These are phyloP conservation scores for Lacerta agilis DNA, from an alignment of 2,797 vertebrate genomes.

Conservation along the genomic window DNA sequence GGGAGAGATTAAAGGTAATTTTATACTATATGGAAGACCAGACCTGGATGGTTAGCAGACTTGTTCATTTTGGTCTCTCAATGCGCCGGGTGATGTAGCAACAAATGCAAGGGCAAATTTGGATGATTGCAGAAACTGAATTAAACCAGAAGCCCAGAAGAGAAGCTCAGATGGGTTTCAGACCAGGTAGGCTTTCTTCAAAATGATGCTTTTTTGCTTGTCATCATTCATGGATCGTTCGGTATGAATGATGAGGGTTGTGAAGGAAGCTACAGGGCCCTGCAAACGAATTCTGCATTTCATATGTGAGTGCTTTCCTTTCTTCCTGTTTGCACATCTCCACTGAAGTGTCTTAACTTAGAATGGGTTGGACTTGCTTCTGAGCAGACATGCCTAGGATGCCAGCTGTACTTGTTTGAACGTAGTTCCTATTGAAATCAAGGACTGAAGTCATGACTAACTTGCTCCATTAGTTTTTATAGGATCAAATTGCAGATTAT, in stretches of 20 bases:
- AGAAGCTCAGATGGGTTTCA: not conserved
- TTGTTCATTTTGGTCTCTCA: not conserved
- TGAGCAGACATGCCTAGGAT: too few relatives aligned
- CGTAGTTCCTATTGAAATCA: not conserved
- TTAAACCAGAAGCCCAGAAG: not conserved
- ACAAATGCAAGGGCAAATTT: not conserved
- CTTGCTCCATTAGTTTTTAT: not conserved
- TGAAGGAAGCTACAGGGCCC: not conserved
- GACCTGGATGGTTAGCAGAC: not conserved
- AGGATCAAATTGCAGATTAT: not conserved
- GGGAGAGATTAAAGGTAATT: constrained; percentile 73
- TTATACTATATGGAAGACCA: not conserved
- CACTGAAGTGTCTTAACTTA: not conserved
- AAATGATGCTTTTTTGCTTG: not conserved
- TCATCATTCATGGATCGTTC: not conserved
- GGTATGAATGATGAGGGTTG: not conserved
- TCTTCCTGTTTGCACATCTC: not conserved
- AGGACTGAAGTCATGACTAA: not conserved
- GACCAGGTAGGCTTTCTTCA: not conserved
- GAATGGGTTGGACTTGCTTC: not conserved
- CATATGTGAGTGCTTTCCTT: not conserved
- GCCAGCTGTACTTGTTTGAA: not conserved
- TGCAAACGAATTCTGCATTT: not conserved
- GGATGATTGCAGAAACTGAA: not conserved
- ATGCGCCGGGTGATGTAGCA: not conserved